Evolutionary conservation across 2,797 vertebrate genomes (phyloP).

Genomic region (Coluber constrictor): DNA sequence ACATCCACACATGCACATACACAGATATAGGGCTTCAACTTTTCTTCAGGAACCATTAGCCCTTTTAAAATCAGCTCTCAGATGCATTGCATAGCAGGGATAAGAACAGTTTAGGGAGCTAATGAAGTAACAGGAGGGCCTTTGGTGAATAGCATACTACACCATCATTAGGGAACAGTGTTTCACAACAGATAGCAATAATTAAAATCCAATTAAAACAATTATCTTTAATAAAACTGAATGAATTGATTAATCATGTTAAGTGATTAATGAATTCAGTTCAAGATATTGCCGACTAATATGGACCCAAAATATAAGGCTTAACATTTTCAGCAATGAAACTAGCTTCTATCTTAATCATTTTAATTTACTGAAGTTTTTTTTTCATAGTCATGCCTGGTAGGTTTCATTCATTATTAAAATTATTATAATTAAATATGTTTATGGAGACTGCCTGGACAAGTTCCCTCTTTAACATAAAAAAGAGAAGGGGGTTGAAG

Average conservation of each 20-base stretch:
- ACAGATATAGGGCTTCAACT: neutral
- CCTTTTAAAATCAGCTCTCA: neutral
- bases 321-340: conserved; percentile 2
- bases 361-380: neutral
- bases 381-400: neutral
- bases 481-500: neutral
- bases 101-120: neutral
- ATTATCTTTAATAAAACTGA: conserved; percentile 1
- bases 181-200: conserved; percentile 6
- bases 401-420: conserved; percentile 17
- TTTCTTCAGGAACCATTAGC: neutral
- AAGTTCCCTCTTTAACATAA: neutral
- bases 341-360: conserved; percentile 8
- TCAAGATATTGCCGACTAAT: neutral
- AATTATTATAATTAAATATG: conserved; percentile 5
- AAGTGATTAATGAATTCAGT: conserved; percentile 4
- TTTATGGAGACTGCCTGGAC: neutral
- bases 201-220: conserved; percentile 30
- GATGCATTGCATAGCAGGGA: neutral
- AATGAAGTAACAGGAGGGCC: neutral
- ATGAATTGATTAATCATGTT: conserved; percentile 18
- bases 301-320: neutral
- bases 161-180: neutral
- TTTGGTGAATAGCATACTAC: neutral
- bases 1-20: neutral